Base-by-base conservation (phyloP, 2,888 invertebrate genomes). In the Arctia plantaginis region DNA sequence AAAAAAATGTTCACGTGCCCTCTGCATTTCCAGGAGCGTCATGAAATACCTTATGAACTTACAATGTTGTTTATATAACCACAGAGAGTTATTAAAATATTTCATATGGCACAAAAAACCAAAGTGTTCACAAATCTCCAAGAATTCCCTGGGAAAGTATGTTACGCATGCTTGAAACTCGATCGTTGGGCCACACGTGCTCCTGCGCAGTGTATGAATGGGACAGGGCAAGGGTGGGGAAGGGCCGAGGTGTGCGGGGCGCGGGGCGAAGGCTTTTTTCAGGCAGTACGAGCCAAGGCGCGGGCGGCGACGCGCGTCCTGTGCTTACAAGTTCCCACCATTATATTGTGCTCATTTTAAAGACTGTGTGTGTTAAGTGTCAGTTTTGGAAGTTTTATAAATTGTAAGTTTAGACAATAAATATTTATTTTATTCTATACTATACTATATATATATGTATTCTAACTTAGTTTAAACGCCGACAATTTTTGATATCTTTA, bases 111-210 rank as follows among this genome's bases (percentile, higher is more conserved):
- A 84, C 78, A 86, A 85, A 87, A 87, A 87, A 82, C 79, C 70
- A 75, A 82, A 83, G 80, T 79, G 86, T 71, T 83, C 85, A 74
- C 76, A 76, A 83, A 84, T 79, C 84, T 77, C 76, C 78, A 83
- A 85, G 89, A 87, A 85, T 87, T 86, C 88, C 90, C 88, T 92
- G 93, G 92, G 93, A 93, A 93, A 93, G 91, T 92, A 90, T 92
- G 90, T 90, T 89, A 92, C 90, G 92, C 92, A 92, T 92, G 90
- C 87, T 90, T 85, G 92, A 89, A 94, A 93, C 90, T 87, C 88
- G 92, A 93, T 91, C 89, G 88, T 76, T 80, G 75, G 92, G 90
- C 93, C 95, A 95, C 95, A 95, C 95, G 95, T 94, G 95, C 89
- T 90, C 86, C 80, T 71, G 88, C 87, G 86, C 85, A 88, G 87